Conservation (phyloP, 2,888 invertebrate genomes). For the Cybosia mesomella region DNA sequence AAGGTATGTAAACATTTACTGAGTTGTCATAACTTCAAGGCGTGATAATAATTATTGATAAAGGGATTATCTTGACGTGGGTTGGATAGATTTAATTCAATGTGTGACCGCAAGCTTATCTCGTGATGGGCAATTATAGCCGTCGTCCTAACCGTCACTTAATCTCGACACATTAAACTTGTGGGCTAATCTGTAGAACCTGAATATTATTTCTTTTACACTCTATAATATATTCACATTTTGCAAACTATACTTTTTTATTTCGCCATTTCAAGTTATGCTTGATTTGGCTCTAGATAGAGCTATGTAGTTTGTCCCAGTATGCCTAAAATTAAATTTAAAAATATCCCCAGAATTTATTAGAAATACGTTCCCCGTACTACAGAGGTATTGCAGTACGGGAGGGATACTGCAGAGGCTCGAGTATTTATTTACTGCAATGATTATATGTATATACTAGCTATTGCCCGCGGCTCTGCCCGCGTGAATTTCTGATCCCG, state of each 20-base stretch:
- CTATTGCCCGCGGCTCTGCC: too few relatives aligned
- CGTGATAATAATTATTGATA: constrained; percentile 10
- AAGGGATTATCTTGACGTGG: constrained; percentile 17
- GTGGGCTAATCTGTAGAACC: background rate
- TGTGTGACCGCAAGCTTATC: constrained; percentile 17
- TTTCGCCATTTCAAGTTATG: background rate
- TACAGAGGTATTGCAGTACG: too few relatives aligned
- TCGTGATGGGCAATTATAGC: constrained; percentile 19
- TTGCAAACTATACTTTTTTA: background rate
- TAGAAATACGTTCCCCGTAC: too few relatives aligned
- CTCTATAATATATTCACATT: background rate
- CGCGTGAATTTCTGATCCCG: too few relatives aligned
- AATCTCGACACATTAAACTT: constrained; percentile 10
- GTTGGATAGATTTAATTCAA: constrained; percentile 19
- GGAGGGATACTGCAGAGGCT: too few relatives aligned
- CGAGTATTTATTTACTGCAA: too few relatives aligned
- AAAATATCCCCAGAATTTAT: too few relatives aligned
- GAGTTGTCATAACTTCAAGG: constrained; percentile 10
- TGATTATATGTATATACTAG: too few relatives aligned
- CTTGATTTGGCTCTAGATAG: too few relatives aligned
- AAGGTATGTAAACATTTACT: background rate
- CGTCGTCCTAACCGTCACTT: constrained; percentile 4
- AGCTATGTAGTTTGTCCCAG: too few relatives aligned
- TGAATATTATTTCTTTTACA: background rate
- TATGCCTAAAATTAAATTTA: too few relatives aligned